phyloP scores from a whole-genome alignment of 2,113 vertebrate genomes.

The Microcebus jonahi region DNA sequence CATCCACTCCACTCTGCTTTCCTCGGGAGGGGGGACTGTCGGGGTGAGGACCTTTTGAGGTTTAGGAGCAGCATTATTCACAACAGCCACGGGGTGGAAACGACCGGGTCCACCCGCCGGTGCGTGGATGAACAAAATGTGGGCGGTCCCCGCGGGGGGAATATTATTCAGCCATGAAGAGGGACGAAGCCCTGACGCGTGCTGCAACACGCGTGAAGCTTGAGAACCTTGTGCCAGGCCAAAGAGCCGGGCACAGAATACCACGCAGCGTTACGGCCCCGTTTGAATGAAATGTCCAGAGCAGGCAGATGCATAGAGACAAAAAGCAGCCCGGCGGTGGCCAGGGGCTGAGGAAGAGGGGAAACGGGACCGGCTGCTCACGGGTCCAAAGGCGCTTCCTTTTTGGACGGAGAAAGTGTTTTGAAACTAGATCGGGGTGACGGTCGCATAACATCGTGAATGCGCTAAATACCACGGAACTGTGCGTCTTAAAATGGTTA shows the following conservation, averaged over 20 bases:
- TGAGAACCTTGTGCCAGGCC: rapidly evolving
- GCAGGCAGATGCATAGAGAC: rapidly evolving
- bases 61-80: rapidly evolving
- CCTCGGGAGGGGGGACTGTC: neutral
- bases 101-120: rapidly evolving
- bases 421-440: neutral
- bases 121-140: too few species aligned
- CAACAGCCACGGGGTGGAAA: neutral
- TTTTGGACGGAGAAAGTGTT: neutral
- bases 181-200: rapidly evolving
- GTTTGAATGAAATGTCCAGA: neutral
- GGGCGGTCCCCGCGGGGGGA: rapidly evolving
- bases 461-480: too few species aligned
- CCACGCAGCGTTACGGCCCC: rapidly evolving
- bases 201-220: rapidly evolving
- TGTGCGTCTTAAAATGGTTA: neutral
- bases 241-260: neutral
- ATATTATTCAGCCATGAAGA: neutral
- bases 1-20: rapidly evolving
- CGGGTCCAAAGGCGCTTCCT: neutral
- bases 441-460: rapidly evolving
- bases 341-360: neutral
- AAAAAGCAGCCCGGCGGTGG: rapidly evolving
- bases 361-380: rapidly evolving
- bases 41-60: neutral